These are phyloP conservation scores for Apostichopus californicus DNA, from an alignment of 35 echinoderm and acorn worm genomes.

Conservation along the genomic window DNA sequence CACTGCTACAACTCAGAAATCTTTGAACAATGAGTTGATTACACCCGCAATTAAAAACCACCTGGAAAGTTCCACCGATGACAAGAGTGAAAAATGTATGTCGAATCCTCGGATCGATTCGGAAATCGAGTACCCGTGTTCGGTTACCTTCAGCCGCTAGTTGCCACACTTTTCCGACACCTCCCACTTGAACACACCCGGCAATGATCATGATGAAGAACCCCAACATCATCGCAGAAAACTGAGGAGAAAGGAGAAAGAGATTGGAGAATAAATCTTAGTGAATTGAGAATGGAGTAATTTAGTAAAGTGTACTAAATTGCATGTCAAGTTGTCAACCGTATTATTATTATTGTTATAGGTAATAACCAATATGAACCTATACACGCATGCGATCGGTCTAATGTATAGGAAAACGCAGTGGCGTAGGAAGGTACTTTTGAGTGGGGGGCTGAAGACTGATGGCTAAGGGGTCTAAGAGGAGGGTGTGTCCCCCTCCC, in stretches of 20 bases:
- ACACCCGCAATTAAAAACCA: conserved; percentile 44
- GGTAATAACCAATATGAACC: no score
- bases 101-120: conserved; percentile 41
- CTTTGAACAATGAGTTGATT: conserved; percentile 53
- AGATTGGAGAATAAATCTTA: background rate
- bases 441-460: no score
- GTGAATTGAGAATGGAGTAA: no score
- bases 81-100: conserved; percentile 46
- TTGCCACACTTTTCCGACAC: conserved; percentile 41
- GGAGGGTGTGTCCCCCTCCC: no score
- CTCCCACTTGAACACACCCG: conserved; percentile 29
- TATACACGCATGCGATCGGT: no score
- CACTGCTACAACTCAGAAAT: conserved; percentile 39
- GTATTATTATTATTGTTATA: no score
- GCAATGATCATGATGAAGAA: conserved; percentile 46
- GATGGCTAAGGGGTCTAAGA: no score
- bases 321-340: no score
- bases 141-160: conserved; percentile 39
- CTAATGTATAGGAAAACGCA: no score
- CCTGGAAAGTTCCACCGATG: conserved; percentile 48
- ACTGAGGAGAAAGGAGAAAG: conserved; percentile 3
- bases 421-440: no score
- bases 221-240: conserved; percentile 34
- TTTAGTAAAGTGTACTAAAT: no score
- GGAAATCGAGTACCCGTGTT: conserved; percentile 42